Conservation (phyloP, 1,140 invertebrate genomes). For the Drosophila burlai region DNA sequence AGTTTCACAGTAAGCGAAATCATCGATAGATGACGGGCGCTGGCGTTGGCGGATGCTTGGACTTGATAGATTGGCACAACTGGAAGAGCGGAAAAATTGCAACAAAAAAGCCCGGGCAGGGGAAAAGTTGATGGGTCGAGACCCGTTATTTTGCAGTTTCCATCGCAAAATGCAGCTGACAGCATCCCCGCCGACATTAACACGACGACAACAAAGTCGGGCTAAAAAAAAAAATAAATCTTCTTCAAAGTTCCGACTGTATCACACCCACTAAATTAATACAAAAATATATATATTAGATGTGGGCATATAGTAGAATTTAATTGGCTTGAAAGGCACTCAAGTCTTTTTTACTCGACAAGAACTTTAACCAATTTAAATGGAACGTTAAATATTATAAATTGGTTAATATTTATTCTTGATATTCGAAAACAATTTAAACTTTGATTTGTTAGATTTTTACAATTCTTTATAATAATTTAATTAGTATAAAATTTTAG, state of each 20-base stretch:
- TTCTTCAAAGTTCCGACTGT: conserved; percentile 3
- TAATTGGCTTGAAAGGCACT: not conserved
- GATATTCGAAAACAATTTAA: too few relatives aligned
- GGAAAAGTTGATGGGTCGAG: conserved; percentile 34
- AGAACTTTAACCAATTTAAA: not conserved
- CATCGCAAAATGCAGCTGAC: conserved; percentile 62
- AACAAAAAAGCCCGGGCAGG: conserved; percentile 1
- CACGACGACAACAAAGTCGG: conserved; percentile 18
- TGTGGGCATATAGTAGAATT: not conserved
- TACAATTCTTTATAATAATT: too few relatives aligned
- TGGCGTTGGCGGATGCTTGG: conserved; percentile 34
- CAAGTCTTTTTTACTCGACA: not conserved
- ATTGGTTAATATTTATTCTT: not conserved
- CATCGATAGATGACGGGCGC: conserved; percentile 40
- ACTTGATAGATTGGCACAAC: conserved; percentile 59
- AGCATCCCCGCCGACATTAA: conserved; percentile 39
- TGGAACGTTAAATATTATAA: not conserved
- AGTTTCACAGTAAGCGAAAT: conserved; percentile 46
- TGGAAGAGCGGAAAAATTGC: conserved; percentile 17
- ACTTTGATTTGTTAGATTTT: too few relatives aligned
- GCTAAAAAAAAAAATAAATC: conserved; percentile 4
- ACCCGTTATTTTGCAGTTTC: conserved; percentile 44
- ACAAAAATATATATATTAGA: not conserved
- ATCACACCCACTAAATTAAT: conserved; percentile 13
- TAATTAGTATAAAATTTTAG: too few relatives aligned